Conservation (phyloP, 2,888 invertebrate species). For the Sphaerophoria rueppellii region DNA sequence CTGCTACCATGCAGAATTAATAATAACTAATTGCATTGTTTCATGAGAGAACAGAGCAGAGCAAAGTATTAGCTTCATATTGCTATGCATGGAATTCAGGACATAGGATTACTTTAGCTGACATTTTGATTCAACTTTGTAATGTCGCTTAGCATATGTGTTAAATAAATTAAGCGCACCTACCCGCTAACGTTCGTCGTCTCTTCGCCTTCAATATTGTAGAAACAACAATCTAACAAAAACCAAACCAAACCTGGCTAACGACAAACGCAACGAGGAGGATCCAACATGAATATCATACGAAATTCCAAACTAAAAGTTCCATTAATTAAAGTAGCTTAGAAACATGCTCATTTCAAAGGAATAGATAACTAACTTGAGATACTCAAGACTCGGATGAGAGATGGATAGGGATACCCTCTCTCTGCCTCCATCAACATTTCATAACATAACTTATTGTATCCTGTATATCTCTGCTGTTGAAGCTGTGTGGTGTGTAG, state of each 20-base stretch:
- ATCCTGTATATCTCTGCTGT: background rate
- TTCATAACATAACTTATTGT: background rate
- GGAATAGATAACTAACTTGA: slow-evolving; percentile 70
- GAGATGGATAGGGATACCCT: slow-evolving; percentile 1
- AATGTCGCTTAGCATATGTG: slow-evolving; percentile 52
- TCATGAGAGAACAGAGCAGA: slow-evolving; percentile 5
- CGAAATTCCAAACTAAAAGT: slow-evolving; percentile 70
- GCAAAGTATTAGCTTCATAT: slow-evolving; percentile 51
- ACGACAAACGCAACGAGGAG: slow-evolving; percentile 21
- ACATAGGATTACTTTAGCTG: slow-evolving; percentile 43
- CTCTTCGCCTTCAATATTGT: background rate
- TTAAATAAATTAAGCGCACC: slow-evolving; percentile 60
- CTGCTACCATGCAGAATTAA: background rate
- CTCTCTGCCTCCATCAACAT: background rate
- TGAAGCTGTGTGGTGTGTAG: background rate
- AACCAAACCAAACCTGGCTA: slow-evolving; percentile 1
- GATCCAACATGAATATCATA: slow-evolving; percentile 64
- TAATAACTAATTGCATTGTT: slow-evolving; percentile 43
- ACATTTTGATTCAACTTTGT: slow-evolving; percentile 58
- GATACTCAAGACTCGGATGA: slow-evolving; percentile 40
- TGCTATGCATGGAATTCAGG: slow-evolving; percentile 57
- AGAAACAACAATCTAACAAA: slow-evolving; percentile 14
- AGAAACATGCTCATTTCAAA: slow-evolving; percentile 69
- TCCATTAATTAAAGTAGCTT: slow-evolving; percentile 72
- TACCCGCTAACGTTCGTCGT: background rate